Percentiles rank a stretch among this genome's conserved stretches.
These are phyloP conservation scores for Caenorhabditis panamensis DNA, from an alignment of 2,888 invertebrate species.

Conservation along the genomic window DNA sequence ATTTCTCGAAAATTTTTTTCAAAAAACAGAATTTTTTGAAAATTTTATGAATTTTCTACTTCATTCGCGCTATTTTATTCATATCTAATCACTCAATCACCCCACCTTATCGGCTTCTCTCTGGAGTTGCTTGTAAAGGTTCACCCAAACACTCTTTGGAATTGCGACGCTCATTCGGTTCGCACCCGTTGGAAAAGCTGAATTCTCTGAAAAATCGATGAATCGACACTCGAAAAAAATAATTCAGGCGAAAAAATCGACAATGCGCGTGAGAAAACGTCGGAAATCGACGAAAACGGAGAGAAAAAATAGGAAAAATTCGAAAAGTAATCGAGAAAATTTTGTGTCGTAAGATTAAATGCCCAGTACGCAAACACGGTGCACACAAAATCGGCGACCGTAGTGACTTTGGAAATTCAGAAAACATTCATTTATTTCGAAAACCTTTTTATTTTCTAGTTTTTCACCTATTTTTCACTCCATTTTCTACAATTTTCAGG, in stretches of 20 bases:
- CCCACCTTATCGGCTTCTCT: conserved; percentile 74
- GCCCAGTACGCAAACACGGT: conserved; percentile 2
- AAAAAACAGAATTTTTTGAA: too few relatives aligned
- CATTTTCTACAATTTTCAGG: conserved; percentile 18
- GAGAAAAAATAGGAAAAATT: background rate
- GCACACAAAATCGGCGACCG: conserved; percentile 11
- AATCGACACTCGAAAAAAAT: too few relatives aligned
- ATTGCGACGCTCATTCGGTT: conserved; percentile 66
- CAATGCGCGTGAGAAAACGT: background rate
- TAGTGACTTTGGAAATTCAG: background rate
- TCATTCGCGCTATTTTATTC: too few relatives aligned
- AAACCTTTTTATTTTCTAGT: conserved; percentile 6
- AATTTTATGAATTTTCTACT: too few relatives aligned
- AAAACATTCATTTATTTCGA: conserved; percentile 3
- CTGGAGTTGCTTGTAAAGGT: conserved; percentile 78
- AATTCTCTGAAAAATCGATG: conserved; percentile 10
- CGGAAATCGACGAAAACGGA: too few relatives aligned
- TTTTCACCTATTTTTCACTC: too few relatives aligned
- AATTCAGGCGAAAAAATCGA: too few relatives aligned
- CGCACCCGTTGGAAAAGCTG: conserved; percentile 6
- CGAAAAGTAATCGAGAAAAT: conserved; percentile 2
- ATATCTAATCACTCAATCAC: too few relatives aligned
- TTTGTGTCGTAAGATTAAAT: conserved; percentile 24
- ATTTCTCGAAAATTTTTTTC: background rate
- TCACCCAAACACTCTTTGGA: conserved; percentile 72